Base-by-base conservation (phyloP, 1,140 invertebrate genomes). In the Caenorhabditis remanei region DNA sequence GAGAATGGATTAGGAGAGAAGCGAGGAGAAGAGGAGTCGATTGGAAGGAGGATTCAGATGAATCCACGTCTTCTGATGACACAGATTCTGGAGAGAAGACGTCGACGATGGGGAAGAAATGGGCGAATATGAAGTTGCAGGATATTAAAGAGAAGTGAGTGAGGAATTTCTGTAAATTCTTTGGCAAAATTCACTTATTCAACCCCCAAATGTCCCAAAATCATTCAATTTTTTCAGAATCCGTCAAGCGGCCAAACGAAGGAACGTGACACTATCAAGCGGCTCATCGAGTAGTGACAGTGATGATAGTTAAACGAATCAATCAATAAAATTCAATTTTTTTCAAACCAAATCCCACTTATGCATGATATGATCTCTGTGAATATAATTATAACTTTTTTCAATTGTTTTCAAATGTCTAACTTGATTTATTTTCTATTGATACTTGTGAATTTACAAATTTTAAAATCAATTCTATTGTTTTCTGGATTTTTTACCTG, bases 101-200 rank as follows among this genome's bases (percentile, higher is more conserved):
- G n/a, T 9, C 19, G 11, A 21, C 16, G 16, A 9, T 4, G 11
- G n/a, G 46, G 53, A 79, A 79, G 11, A 79, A 79, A 24, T 79
- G 46, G 71, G 14, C 11, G 9, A 79, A 9, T 9, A 79, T 79
- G 71, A 79, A 53, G 16, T n/a, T n/a, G n/a, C 11, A 24, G 53
- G 46, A 79, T 8, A 79, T 79, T 13, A 79, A 79, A 50, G 46
- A n/a, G 53, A 13, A 24, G 71, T 79, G n/a, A 79, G 71, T 50
- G n/a, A 65, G 4, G 3, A 65, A n/a, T n/a, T n/a, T 2, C 3
- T 11, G 21, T 14, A 2, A 50, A 32, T 14, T 50, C 24, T 50
- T 32, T 63, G 2, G 11, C 16, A 32, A 32, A 32, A 3, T 53
- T 53, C 50, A 14, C 1, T 11, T 50, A 53, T 24, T 58, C 4